Evolutionary conservation across 2,797 vertebrate species (phyloP).

Genomic region (Brotula barbata): DNA sequence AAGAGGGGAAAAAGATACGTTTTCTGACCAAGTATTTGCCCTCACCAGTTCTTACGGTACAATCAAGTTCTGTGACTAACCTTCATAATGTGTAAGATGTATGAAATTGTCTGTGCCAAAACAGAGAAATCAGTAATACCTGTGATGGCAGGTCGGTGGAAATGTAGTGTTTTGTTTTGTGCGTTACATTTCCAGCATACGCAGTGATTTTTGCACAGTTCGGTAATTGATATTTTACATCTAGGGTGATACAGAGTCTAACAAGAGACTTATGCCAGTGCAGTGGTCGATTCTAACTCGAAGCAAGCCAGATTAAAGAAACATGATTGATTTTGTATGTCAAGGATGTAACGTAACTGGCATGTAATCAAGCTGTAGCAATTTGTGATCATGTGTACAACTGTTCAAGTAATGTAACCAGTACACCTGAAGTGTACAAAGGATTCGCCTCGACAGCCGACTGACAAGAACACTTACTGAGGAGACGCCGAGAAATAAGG

Average conservation of each 20-base stretch:
- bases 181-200: slow-evolving; percentile 9
- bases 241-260: slow-evolving; percentile 6
- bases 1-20: slow-evolving; percentile 11
- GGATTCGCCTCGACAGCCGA: slow-evolving; percentile 4
- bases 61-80: slow-evolving; percentile 17
- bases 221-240: neutral
- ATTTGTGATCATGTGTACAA: slow-evolving; percentile 12
- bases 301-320: slow-evolving; percentile 19
- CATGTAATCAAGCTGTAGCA: neutral
- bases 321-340: slow-evolving; percentile 10
- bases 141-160: slow-evolving; percentile 19
- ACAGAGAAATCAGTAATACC: slow-evolving; percentile 21
- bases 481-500: slow-evolving; percentile 54
- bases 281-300: neutral
- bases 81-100: slow-evolving; percentile 10
- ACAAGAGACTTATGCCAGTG: slow-evolving; percentile 7
- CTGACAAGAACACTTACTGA: slow-evolving; percentile 14
- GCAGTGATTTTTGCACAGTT: neutral
- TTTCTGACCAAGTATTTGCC: slow-evolving; percentile 16
- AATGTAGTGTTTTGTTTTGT: slow-evolving; percentile 19
- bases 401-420: neutral
- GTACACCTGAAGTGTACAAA: no score
- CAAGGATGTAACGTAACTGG: slow-evolving; percentile 7
- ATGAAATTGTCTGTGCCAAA: neutral
- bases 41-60: slow-evolving; percentile 16